Evolutionary conservation across 2,113 vertebrate species (phyloP), one percentile per base, ranked within the genome.

Genomic region (Halcyon malimbica): DNA sequence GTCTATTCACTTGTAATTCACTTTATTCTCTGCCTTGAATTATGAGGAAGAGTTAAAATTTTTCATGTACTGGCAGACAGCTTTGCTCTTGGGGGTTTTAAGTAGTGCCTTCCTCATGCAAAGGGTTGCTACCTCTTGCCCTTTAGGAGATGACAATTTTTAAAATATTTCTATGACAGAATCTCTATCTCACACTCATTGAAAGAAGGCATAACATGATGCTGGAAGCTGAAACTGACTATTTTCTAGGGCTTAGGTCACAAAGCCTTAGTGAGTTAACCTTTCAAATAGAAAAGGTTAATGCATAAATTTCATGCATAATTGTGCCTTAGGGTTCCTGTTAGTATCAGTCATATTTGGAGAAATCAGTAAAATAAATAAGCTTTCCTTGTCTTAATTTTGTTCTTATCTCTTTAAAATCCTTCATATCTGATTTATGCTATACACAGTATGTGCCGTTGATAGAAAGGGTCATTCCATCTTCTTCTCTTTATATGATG

Each of bases 401-500:
- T 78, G 51, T 59, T 83, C 28, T 90, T 71, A 70, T 84, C 50
- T 77, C 50, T 53, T 73, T 46, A 14, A 31, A 51, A 26, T 78
- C n/a, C 29, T 79, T 93, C 67, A 39, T 83, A 24, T 89, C 69
- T 91, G 50, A 35, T 83, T 57, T 85, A 62, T 39, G 63, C 26
- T 87, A 62, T 63, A 31, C 46, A 62, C 18, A 44, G 33, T 41
- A 79, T 60, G 17, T 50, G 31, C 18, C 1, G 0, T 44, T 1
- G 2, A 76, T 48, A 28, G 91, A 64, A 76, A 6, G 0, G 18
- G 4, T 81, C 91, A 81, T 41, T 94, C 41, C n/a, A 56, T 63
- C 73, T 87, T 88, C 57, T 46, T 87, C 48, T 82, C 44, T 83
- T 92, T 93, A 87, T 75, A 56, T 90, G 62, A 75, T 68, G 87